A percentile compares a stretch with the other conserved stretches of the same genome.
Conservation (phyloP, 1,140 invertebrate species). For the Drosophila lacteicornis region DNA sequence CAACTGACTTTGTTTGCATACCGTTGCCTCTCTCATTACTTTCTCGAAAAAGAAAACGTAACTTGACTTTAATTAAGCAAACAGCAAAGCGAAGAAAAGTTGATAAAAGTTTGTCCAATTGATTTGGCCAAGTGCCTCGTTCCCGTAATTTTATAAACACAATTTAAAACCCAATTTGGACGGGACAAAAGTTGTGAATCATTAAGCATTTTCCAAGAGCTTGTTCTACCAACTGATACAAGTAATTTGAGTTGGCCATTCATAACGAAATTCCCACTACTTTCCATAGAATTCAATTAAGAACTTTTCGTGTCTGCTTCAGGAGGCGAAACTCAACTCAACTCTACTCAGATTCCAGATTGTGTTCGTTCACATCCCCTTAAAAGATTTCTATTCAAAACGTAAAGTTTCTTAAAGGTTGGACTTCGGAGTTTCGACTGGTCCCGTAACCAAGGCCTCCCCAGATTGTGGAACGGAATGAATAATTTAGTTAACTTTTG, state of each 20-base stretch:
- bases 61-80: conserved; percentile 57
- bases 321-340: conserved; percentile 10
- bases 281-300: conserved; percentile 77
- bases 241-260: conserved; percentile 62
- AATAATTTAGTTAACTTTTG: conserved; percentile 59
- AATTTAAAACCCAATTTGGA: conserved; percentile 52
- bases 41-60: conserved; percentile 22
- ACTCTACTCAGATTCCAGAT: conserved; percentile 44
- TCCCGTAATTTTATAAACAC: conserved; percentile 46
- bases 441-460: background rate
- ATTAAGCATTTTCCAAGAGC: conserved; percentile 51
- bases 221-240: conserved; percentile 43
- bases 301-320: conserved; percentile 61
- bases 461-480: conserved; percentile 27
- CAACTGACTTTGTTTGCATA: conserved; percentile 56
- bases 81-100: conserved; percentile 9
- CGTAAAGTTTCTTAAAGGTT: conserved; percentile 27
- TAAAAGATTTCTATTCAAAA: conserved; percentile 35
- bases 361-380: conserved; percentile 25
- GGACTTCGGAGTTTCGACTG: background rate
- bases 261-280: conserved; percentile 65
- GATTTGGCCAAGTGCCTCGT: conserved; percentile 20
- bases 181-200: conserved; percentile 25
- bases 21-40: conserved; percentile 31
- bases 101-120: conserved; percentile 39